Evolutionary conservation across 2,113 vertebrate species (phyloP), one percentile per base, ranked within the genome.

Genomic region (Pterocles gutturalis): DNA sequence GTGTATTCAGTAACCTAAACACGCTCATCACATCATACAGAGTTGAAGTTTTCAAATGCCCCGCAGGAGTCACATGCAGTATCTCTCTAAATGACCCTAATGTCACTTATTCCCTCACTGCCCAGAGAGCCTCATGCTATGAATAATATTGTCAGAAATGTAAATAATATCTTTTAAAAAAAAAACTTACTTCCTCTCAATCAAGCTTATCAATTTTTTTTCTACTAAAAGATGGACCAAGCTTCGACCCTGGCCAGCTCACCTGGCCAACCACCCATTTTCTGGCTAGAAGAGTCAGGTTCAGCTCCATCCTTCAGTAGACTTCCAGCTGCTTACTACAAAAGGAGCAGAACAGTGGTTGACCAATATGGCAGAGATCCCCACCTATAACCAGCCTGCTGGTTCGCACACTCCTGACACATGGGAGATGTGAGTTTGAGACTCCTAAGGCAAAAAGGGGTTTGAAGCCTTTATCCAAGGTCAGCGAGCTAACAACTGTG

Each of bases 371-470:
- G 13, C 22, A 89, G 80, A 92, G 61, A 72, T 10, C 5, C 9
- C 17, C 34, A 12, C 16, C 10, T 55, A 10, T 9, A 71, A 66
- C 3, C n/a, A 86, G 21, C 11, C 64, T 78, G 34, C 11, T 70
- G 60, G 10, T 4, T 41, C 61, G 24, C n/a, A 36, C 2, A 2
- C 10, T 67, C 76, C 45, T 83, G 54, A 38, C 12, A 60, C 0
- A 0, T 19, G 11, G 17, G 26, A 57, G 26, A 31, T 2, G 19
- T 10, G 38, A 9, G 16, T 76, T 34, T 0, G 3, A 78, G 45
- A 75, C 3, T 5, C 5, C 1, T 2, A 81, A 49, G 9, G 13
- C 14, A 75, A 36, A 75, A 66, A 9, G 17, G 3, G 5, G 31
- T 87, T 93, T 17, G 41, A 81, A 82, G 24, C 17, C 19, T 66